Conservation (phyloP, 2,113 vertebrate genomes). For the Gobius niger region DNA sequence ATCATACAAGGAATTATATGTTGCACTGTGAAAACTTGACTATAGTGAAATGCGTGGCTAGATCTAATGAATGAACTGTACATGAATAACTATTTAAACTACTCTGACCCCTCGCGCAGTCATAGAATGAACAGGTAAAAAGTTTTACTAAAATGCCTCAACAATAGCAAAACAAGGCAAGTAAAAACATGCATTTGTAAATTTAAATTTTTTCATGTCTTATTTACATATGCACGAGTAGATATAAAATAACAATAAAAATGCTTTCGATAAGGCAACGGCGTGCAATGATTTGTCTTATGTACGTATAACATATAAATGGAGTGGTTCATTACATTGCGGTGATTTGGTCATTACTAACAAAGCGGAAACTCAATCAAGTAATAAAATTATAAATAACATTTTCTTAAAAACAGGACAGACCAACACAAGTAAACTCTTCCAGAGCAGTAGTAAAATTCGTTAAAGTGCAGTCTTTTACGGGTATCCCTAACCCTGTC, state of each 20-base stretch:
- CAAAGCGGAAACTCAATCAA: constrained; percentile 29
- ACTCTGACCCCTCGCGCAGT: background rate
- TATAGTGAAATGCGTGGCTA: background rate
- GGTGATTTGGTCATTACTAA: constrained; percentile 15
- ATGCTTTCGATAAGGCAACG: constrained; percentile 58
- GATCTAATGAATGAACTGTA: background rate
- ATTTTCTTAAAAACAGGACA: constrained; percentile 10
- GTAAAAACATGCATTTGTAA: constrained; percentile 30
- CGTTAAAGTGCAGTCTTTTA: constrained; percentile 25
- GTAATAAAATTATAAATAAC: constrained; percentile 57
- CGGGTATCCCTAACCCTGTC: background rate
- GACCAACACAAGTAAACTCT: constrained; percentile 28
- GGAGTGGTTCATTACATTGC: constrained; percentile 34
- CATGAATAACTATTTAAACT: background rate
- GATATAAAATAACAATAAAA: constrained; percentile 35
- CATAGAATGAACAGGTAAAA: constrained; percentile 13
- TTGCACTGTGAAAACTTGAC: too few species aligned
- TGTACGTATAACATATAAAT: constrained; percentile 16
- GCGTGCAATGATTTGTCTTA: constrained; percentile 44
- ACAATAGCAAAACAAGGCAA: constrained; percentile 5
- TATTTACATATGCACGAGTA: constrained; percentile 12
- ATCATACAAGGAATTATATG: background rate
- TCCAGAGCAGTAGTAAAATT: constrained; percentile 28
- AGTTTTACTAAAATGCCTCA: background rate
- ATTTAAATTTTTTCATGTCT: constrained; percentile 33